Evolutionary conservation across 2,888 invertebrate genomes (phyloP), one percentile per base, ranked within the genome.

Genomic region (Anaspis maculata): DNA sequence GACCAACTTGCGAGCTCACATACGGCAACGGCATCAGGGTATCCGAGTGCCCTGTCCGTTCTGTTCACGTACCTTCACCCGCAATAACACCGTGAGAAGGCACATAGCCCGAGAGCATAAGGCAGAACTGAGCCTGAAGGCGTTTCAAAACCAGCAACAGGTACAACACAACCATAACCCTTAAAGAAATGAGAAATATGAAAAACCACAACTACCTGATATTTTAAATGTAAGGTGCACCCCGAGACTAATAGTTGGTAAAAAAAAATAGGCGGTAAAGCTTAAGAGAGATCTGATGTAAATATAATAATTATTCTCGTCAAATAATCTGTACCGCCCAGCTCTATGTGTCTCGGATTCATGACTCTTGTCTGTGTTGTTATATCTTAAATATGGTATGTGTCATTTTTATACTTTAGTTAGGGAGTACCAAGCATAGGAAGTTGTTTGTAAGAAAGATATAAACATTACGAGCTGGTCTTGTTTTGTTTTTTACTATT

Each of bases 71-170:
- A 90, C 89, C 26, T 90, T 90, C 68, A 90, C 90, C 49, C 79
- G 90, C 56, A 90, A 90, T 74, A 90, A 90, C 71, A 90, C 89
- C 15, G 89, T 90, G 56, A 77, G 90, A 42, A 77, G 89, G 44
- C 90, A 90, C 66, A 89, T 90, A 62, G 88, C 89, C 16, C 79
- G 90, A 51, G 89, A 90, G 68, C 89, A 89, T 57, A 88, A 87
- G 68, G 78, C 82, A 54, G 77, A 76, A 62, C 62, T 73, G 45
- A 79, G 76, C 62, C 70, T 79, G 57, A 77, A 79, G 52, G 53
- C 56, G 16, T 56, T 54, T 41, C 56, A 74, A 53, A 57, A 60
- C 37, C 75, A 72, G 31, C 52, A 49, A 54, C 65, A 64, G 49
- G 70, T 73, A 42, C 71, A 74, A 50, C 74, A 74, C 57, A 77